Evolutionary conservation across 2,888 invertebrate species (phyloP), one percentile per base, ranked within the genome.

Genomic region (Eristalinus aeneus): DNA sequence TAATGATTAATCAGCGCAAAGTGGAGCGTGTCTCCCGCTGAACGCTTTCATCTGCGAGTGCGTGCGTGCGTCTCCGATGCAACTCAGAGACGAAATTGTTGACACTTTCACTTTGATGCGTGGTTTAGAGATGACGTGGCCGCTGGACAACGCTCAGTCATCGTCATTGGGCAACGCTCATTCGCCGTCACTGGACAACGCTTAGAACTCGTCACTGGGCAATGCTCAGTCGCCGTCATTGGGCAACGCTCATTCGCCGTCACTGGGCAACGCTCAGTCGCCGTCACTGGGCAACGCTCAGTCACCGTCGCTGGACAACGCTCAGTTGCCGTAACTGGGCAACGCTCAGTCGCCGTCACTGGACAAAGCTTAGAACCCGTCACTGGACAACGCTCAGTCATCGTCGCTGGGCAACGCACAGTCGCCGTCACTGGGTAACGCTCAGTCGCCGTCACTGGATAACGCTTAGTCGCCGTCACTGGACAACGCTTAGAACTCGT

Each of bases 1-100:
- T n/a, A n/a, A 56, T 32, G 68, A 68, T 68, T 56, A 34, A 68
- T 11, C 34, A 6, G 10, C 22, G 34, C 31, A 31, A 67, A 67
- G 67, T 67, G 31, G 67, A 67, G 67, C 68, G 32, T n/a, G 67
- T 39, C 31, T 16, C 9, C 34, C 9, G 34, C 6, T 34, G 2
- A 34, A 34, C 34, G 27, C 27, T 27, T 27, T 34, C 34, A 6
- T 9, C 9, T 9, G 10, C 32, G 6, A 32, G 32, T 34, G 34
- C 34, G 34, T 34, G 27, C 27, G 27, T 27, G 27, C 27, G 27
- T 27, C 27, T 2, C 5, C 27, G 27, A 27, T 27, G 27, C 27
- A 27, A 5, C 5, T 5, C 27, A 39, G 4, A 39, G 39, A 39
- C 39, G 39, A 11, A 12, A 0, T 39, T n/a, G 39, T 4, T 16